Conservation (phyloP, 2,888 invertebrate species). For the Pyrocoelia pectoralis region DNA sequence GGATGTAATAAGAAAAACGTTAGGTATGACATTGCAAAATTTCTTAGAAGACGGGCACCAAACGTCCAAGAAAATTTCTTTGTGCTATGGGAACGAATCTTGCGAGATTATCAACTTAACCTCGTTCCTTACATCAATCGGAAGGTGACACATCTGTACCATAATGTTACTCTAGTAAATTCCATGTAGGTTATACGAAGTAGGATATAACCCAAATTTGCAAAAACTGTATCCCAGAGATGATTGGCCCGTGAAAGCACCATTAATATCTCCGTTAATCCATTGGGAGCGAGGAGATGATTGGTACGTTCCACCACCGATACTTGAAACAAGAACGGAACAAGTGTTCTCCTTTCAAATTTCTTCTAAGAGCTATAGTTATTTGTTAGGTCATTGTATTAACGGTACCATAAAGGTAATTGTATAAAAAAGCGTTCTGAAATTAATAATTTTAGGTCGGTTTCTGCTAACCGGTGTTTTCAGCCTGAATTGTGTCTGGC, state of each 20-base stretch:
- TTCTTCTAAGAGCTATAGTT: not conserved
- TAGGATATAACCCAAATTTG: not conserved
- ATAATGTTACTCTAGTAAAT: not conserved
- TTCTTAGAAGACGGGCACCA: no score
- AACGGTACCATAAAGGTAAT: not conserved
- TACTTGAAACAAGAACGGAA: not conserved
- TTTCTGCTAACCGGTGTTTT: not conserved
- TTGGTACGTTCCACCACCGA: not conserved
- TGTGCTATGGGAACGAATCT: no score
- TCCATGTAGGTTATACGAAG: not conserved
- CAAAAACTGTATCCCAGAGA: not conserved
- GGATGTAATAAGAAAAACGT: no score
- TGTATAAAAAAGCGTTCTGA: no score
- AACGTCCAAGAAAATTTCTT: no score
- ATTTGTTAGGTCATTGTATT: not conserved
- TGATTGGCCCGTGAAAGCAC: not conserved
- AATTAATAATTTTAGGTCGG: not conserved
- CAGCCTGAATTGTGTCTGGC: not conserved
- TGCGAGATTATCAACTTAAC: no score
- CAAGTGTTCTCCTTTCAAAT: no score
- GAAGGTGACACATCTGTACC: no score
- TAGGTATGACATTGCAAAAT: no score
- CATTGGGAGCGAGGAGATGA: not conserved
- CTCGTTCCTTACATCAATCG: no score
- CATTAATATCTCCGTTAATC: not conserved